phyloP scores from a whole-genome alignment of 1,140 invertebrate species.

The Meloidogyne hapla region DNA sequence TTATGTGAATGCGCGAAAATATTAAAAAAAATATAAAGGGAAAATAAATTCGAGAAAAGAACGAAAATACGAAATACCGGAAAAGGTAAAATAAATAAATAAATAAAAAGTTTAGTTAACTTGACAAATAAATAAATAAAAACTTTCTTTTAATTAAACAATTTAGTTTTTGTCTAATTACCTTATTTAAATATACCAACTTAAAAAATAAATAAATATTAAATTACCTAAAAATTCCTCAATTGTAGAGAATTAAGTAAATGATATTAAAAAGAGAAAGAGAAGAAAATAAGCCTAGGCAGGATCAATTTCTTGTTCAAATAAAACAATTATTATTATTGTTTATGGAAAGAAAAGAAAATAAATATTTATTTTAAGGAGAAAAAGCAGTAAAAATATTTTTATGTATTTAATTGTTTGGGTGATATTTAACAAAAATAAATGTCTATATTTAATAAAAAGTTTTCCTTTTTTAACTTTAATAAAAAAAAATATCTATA shows the following conservation, averaged over 20 bases:
- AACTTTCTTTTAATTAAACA: too few relatives aligned
- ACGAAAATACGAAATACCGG: too few relatives aligned
- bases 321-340: neutral
- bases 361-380: neutral
- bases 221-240: too few relatives aligned
- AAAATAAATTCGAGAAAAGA: too few relatives aligned
- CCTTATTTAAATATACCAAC: too few relatives aligned
- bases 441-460: neutral
- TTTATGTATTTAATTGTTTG: slow-evolving; percentile 2
- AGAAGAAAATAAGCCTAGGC: neutral
- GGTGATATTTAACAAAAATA: neutral
- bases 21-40: too few relatives aligned
- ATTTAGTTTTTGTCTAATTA: too few relatives aligned
- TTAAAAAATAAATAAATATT: too few relatives aligned
- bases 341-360: neutral
- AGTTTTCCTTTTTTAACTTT: neutral
- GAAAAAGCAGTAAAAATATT: slow-evolving; percentile 3
- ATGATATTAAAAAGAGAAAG: neutral
- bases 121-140: too few relatives aligned
- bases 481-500: neutral
- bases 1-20: too few relatives aligned
- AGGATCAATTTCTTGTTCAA: slow-evolving; percentile 5
- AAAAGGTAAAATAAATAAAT: too few relatives aligned
- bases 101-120: too few relatives aligned
- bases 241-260: neutral